Evolutionary conservation across 1,140 invertebrate species (phyloP), one percentile per base, ranked within the genome.

Genomic region (Procambarus clarkii): DNA sequence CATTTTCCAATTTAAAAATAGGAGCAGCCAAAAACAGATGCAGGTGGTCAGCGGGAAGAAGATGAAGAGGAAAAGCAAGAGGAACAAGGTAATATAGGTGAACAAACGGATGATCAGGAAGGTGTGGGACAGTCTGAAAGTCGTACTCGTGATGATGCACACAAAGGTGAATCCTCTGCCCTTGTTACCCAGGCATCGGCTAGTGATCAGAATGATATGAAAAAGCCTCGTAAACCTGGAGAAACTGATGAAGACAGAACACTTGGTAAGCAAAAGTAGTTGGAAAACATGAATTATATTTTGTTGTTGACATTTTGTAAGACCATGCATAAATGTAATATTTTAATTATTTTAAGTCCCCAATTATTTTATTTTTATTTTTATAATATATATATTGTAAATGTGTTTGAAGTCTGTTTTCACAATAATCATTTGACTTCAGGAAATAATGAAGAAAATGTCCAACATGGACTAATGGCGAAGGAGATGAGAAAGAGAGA

Each of bases 391-490:
- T 54, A 34, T 34, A 34, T 34, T 34, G 34, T 9, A 54, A 54
- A 54, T 5, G 50, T 54, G 13, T 54, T 54, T 54, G 50, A 54
- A 54, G 1, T 2, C 13, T 54, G 21, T 64, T 18, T 74, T 82
- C 24, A 18, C 4, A 44, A 34, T 58, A 13, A 69, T 78, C 71
- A 24, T 24, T 60, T 7, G 87, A 87, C 74, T 92, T 93, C 85
- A 96, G 96, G 94, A 93, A 95, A 96, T 54, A 93, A 95, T 21
- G 95, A 96, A 74, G 95, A 96, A 92, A 95, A 95, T 92, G 95
- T 95, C 92, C 95, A 96, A 64, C 97, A 96, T 93, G 96, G 96
- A 93, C 95, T 96, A 15, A 96, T 96, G 93, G 97, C 95, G 8
- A 94, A 96, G 44, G 95, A 95, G 86, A 93, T 94, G 34, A 94